Evolutionary conservation across 2,888 invertebrate genomes (phyloP), one percentile per base, ranked within the genome.

Genomic region (Hypena proboscidalis): DNA sequence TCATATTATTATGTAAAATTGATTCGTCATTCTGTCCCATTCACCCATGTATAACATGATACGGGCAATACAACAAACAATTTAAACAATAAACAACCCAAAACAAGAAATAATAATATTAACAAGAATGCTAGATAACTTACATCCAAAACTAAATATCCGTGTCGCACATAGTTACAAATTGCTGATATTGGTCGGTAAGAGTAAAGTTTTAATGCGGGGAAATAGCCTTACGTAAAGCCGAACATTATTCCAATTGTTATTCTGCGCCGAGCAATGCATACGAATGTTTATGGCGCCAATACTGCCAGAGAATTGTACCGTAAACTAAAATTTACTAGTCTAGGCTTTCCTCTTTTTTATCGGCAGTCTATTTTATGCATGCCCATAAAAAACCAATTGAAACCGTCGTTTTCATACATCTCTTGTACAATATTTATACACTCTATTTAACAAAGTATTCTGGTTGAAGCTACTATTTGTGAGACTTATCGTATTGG

Each of bases 251-350:
- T 70, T 73, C 65, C 70, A 65, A 79, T 77, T 76, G 77, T 72
- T 70, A 75, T 73, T 69, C 72, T 68, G 61, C 56, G 66, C 66
- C 61, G 56, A 66, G 69, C 75, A 74, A 62, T 71, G 71, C 73
- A 76, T 75, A 76, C 77, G 74, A 77, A 77, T 79, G 77, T 85
- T 84, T 83, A 85, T 77, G 59, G 63, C 54, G 37, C 70, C 80
- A 80, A 83, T 82, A 82, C 69, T 67, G 68, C 67, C 59, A 58
- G 73, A 70, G 65, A 68, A 64, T 74, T 69, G 68, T 62, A 66
- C 74, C 61, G 77, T 82, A 80, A 85, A 83, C 76, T 78, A 78
- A 80, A 80, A 77, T 83, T 77, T 80, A 81, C 77, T 77, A 73
- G 74, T 74, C 70, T 70, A 65, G 70, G 68, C 58, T 79, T 76